Conservation (phyloP, 1,140 invertebrate genomes). For the Protaetia brevitarsis region DNA sequence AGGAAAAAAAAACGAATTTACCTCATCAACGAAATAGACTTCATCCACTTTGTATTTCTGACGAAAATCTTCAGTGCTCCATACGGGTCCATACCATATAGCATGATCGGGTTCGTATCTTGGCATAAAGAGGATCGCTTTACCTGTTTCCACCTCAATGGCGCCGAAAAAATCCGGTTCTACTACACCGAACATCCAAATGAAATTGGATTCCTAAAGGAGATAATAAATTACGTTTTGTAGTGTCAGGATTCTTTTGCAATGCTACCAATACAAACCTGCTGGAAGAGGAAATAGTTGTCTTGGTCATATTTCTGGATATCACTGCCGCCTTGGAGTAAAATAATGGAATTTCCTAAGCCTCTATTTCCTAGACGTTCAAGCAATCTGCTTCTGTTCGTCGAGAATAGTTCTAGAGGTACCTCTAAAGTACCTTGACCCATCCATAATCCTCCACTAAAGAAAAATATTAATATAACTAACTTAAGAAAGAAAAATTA, state of each 20-base stretch:
- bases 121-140: constrained; percentile 74
- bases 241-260: neutral
- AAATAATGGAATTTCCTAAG: constrained; percentile 50
- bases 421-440: constrained; percentile 54
- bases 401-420: constrained; percentile 52
- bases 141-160: constrained; percentile 71
- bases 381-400: constrained; percentile 48
- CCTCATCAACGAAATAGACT: constrained; percentile 78
- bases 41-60: constrained; percentile 79
- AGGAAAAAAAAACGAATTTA: too few species aligned
- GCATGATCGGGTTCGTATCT: constrained; percentile 78
- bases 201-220: constrained; percentile 79
- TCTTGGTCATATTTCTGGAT: constrained; percentile 57
- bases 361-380: constrained; percentile 47
- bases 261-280: constrained; percentile 48
- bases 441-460: constrained; percentile 45
- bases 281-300: constrained; percentile 55
- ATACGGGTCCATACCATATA: constrained; percentile 84
- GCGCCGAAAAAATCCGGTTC: constrained; percentile 88
- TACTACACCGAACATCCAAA: constrained; percentile 86
- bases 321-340: constrained; percentile 55
- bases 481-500: too few species aligned
- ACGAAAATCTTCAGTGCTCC: constrained; percentile 67
- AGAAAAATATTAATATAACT: too few species aligned
- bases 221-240: neutral